phyloP scores from a whole-genome alignment of 1,140 invertebrate genomes.

The Drosophila pseudoananassae region DNA sequence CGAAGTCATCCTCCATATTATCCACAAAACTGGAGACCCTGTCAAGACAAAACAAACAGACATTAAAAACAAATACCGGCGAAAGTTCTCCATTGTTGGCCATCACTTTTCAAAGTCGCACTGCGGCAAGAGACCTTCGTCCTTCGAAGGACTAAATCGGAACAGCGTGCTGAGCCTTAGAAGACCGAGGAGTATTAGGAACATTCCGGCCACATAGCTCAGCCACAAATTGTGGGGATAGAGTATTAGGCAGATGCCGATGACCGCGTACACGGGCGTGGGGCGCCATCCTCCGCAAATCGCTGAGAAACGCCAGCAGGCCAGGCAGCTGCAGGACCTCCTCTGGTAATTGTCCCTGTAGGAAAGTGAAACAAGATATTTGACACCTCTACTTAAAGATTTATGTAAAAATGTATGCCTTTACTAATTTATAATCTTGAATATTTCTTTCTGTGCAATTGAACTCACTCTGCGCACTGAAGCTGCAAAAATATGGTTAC shows the following conservation, averaged over 20 bases:
- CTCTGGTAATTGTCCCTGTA: slow-evolving; percentile 68
- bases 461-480: slow-evolving; percentile 70
- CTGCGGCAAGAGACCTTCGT: slow-evolving; percentile 76
- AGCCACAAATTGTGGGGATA: slow-evolving; percentile 83
- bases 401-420: not conserved
- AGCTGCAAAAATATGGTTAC: slow-evolving; percentile 77
- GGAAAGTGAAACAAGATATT: slow-evolving; percentile 20
- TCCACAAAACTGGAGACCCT: slow-evolving; percentile 74
- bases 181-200: slow-evolving; percentile 68
- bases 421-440: too few species aligned
- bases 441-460: not conserved
- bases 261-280: slow-evolving; percentile 67
- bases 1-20: slow-evolving; percentile 70
- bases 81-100: slow-evolving; percentile 24
- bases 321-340: slow-evolving; percentile 47
- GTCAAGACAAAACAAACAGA: slow-evolving; percentile 46
- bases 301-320: slow-evolving; percentile 60
- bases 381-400: not conserved
- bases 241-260: slow-evolving; percentile 70
- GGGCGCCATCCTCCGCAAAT: slow-evolving; percentile 71
- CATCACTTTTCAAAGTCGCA: slow-evolving; percentile 79
- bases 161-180: slow-evolving; percentile 70
- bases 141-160: slow-evolving; percentile 59
- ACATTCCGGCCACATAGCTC: slow-evolving; percentile 78
- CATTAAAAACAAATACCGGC: slow-evolving; percentile 26